These are phyloP conservation scores for Tortrix viridana DNA, from an alignment of 2,888 invertebrate species.

Conservation along the genomic window DNA sequence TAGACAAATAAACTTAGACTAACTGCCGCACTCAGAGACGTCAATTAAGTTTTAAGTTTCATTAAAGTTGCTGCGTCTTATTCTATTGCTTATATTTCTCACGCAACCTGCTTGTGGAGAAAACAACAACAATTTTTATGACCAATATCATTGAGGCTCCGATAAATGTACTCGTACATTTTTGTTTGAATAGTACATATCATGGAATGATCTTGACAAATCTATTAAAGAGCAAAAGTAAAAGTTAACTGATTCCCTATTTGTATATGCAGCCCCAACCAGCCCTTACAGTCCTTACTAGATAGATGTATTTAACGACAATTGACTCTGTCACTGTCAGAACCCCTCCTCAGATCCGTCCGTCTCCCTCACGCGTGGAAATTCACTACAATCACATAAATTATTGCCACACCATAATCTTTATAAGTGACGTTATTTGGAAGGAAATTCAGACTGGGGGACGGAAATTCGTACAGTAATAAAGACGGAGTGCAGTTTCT, in stretches of 20 bases:
- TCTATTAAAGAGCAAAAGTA: neutral
- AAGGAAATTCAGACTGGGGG: conserved; percentile 12
- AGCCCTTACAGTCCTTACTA: neutral
- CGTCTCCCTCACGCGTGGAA: conserved; percentile 20
- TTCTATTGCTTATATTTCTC: no score
- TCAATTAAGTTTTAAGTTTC: no score
- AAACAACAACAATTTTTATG: no score
- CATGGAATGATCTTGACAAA: neutral
- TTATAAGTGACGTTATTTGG: conserved; percentile 32
- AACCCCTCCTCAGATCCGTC: conserved; percentile 22
- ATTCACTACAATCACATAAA: conserved; percentile 37
- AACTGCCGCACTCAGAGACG: no score
- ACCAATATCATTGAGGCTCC: no score
- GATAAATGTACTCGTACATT: no score
- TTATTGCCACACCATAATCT: conserved; percentile 35
- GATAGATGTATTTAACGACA: conserved; percentile 32
- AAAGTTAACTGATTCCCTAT: conserved; percentile 15
- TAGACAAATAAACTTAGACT: no score
- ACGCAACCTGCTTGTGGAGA: no score
- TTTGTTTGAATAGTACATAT: no score
- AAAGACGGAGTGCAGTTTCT: conserved; percentile 27
- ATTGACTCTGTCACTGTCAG: conserved; percentile 36
- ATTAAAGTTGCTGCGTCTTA: no score
- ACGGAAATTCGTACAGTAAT: conserved; percentile 13
- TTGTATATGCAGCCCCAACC: conserved; percentile 23